Conservation (phyloP, 2,888 invertebrate species). For the Leucoptera coffeella region DNA sequence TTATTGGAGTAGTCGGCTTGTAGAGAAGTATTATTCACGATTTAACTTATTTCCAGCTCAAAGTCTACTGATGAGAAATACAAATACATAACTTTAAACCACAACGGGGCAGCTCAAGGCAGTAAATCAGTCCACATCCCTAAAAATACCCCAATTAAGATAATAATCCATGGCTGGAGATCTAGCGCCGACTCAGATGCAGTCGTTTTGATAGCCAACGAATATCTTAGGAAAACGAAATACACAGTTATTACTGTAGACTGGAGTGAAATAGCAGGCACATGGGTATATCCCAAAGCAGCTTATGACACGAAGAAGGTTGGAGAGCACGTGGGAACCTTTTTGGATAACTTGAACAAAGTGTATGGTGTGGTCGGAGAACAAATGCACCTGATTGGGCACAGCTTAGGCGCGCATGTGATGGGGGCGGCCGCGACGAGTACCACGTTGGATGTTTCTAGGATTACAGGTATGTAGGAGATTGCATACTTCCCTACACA, state of each 20-base stretch:
- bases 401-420: conserved; percentile 26
- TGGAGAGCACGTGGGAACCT: conserved; percentile 13
- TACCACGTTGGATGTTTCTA: conserved; percentile 10
- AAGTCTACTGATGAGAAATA: too few species aligned
- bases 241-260: conserved; percentile 34
- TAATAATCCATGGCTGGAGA: conserved; percentile 47
- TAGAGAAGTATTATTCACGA: too few species aligned
- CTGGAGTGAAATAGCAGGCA: conserved; percentile 20
- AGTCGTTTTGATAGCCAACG: conserved; percentile 24
- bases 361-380: conserved; percentile 13
- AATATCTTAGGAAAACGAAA: conserved; percentile 23
- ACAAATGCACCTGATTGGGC: conserved; percentile 20
- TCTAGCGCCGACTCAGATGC: conserved; percentile 23
- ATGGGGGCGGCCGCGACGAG: conserved; percentile 20
- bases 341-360: conserved; percentile 12
- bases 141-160: conserved; percentile 30
- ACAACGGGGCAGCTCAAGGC: too few species aligned
- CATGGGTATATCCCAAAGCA: conserved; percentile 17
- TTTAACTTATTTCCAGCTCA: too few species aligned
- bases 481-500: too few species aligned
- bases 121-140: too few species aligned
- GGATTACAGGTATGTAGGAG: conserved; percentile 15
- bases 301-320: conserved; percentile 16
- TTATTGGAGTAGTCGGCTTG: too few species aligned
- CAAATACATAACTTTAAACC: too few species aligned